These are phyloP conservation scores for Elephantulus edwardii DNA, from an alignment of 2,113 vertebrate genomes.

Conservation along the genomic window DNA sequence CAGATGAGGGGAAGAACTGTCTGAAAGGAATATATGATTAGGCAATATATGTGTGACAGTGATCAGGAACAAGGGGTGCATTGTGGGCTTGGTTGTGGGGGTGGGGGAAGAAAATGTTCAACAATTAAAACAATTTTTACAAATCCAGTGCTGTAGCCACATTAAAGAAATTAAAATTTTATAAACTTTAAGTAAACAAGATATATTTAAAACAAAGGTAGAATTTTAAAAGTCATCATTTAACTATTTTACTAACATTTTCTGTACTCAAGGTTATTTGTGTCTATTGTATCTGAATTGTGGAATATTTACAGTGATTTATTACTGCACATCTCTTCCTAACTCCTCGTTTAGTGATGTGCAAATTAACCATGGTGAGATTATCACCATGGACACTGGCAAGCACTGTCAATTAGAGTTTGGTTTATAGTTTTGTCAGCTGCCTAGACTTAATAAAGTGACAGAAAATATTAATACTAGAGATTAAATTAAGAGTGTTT, in stretches of 20 bases:
- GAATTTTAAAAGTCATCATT: background rate
- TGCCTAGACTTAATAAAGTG: conserved; percentile 18
- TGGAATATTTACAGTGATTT: background rate
- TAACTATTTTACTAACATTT: conserved; percentile 31
- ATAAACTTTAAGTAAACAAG: conserved; percentile 34
- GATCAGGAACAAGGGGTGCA: too few species aligned
- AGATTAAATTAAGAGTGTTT: conserved; percentile 8
- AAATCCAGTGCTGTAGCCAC: too few species aligned
- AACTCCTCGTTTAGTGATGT: background rate
- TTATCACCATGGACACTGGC: background rate
- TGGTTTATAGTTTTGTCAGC: conserved; percentile 6
- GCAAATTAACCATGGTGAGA: background rate
- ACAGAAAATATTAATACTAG: background rate
- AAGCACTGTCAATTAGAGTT: background rate
- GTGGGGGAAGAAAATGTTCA: too few species aligned
- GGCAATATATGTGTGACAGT: too few species aligned
- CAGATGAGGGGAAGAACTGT: too few species aligned
- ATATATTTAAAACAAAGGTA: conserved; percentile 41
- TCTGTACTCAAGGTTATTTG: background rate
- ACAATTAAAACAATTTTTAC: too few species aligned
- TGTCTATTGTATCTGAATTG: background rate
- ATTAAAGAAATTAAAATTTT: too few species aligned
- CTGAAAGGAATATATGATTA: too few species aligned
- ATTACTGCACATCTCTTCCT: background rate
- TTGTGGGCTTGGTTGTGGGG: too few species aligned